A percentile compares a stretch with the other conserved stretches of the same genome.
Evolutionary conservation across 2,888 invertebrate species (phyloP).

Genomic region (Drosophila lutescens): DNA sequence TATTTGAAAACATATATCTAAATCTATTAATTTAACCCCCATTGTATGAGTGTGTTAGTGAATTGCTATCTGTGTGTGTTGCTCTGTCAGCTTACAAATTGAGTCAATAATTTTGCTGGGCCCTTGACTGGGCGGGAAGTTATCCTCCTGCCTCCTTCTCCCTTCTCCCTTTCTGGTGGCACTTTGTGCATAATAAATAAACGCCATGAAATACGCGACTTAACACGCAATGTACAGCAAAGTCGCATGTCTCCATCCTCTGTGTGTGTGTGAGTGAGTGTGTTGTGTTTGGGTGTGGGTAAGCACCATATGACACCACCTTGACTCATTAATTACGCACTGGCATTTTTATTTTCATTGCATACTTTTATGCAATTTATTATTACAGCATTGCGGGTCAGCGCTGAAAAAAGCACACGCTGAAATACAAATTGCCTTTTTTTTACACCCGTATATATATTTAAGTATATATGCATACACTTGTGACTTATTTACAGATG

Average conservation of each 20-base stretch:
- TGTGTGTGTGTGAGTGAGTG: slow-evolving; percentile 15
- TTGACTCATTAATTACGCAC: slow-evolving; percentile 79
- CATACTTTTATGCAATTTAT: slow-evolving; percentile 78
- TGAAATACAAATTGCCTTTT: slow-evolving; percentile 63
- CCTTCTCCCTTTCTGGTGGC: slow-evolving; percentile 54
- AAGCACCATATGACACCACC: slow-evolving; percentile 78
- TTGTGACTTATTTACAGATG: slow-evolving; percentile 69
- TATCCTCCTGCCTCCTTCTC: slow-evolving; percentile 40
- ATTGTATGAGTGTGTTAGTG: slow-evolving; percentile 16
- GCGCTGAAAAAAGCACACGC: slow-evolving; percentile 32
- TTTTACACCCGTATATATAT: slow-evolving; percentile 36
- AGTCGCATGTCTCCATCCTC: slow-evolving; percentile 34
- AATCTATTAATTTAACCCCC: neutral
- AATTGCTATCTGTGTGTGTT: slow-evolving; percentile 22
- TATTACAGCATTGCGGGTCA: slow-evolving; percentile 65
- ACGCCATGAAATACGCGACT: slow-evolving; percentile 80
- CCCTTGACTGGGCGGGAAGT: slow-evolving; percentile 14
- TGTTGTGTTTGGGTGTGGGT: slow-evolving; percentile 49
- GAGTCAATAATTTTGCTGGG: slow-evolving; percentile 73
- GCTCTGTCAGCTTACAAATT: slow-evolving; percentile 62
- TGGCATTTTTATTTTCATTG: slow-evolving; percentile 80
- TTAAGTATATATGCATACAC: slow-evolving; percentile 14
- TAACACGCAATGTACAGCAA: slow-evolving; percentile 72
- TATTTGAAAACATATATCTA: too few species aligned
- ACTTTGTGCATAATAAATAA: slow-evolving; percentile 81